A percentile compares a stretch with the other conserved stretches of the same genome.
Evolutionary conservation across 2,113 vertebrate genomes (phyloP).

Genomic region (Pholis gunnellus): DNA sequence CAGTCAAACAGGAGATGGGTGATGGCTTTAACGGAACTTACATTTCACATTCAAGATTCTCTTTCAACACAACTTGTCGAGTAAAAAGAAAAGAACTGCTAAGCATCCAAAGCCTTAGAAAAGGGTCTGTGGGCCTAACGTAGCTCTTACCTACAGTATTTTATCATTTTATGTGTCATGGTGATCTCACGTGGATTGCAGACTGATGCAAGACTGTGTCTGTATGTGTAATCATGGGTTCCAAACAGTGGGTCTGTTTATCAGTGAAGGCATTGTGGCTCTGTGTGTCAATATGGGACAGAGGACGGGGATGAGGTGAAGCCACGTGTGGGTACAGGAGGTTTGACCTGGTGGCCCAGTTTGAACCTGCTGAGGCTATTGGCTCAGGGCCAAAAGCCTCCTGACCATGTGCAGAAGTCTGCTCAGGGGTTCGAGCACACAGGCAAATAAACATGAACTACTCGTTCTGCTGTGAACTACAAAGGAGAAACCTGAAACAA

Average conservation of each 20-base stretch:
- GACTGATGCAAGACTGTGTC: conserved; percentile 33
- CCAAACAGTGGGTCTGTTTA: not conserved
- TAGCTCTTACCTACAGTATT: not conserved
- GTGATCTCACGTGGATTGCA: not conserved
- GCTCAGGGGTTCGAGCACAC: not conserved
- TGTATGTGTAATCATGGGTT: not conserved
- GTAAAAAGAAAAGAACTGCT: not conserved
- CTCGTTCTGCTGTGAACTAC: not conserved
- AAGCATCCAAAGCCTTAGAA: not conserved
- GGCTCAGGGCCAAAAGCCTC: conserved; percentile 35
- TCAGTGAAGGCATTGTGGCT: not conserved
- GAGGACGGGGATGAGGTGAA: conserved; percentile 35
- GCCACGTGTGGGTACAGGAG: not conserved
- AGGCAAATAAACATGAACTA: no score
- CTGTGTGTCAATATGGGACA: conserved; percentile 30
- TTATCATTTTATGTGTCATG: not conserved
- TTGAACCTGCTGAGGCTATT: conserved; percentile 24
- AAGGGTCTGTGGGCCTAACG: not conserved
- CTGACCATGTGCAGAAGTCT: conserved; percentile 13
- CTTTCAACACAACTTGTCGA: not conserved
- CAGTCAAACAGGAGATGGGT: not conserved
- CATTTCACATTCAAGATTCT: not conserved
- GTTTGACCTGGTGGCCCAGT: conserved; percentile 12
- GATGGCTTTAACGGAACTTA: not conserved
- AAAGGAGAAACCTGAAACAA: not conserved